A percentile compares a stretch with the other conserved stretches of the same genome.
phyloP scores from a whole-genome alignment of 2,888 invertebrate species.

The Habroteleia sp. region DNA sequence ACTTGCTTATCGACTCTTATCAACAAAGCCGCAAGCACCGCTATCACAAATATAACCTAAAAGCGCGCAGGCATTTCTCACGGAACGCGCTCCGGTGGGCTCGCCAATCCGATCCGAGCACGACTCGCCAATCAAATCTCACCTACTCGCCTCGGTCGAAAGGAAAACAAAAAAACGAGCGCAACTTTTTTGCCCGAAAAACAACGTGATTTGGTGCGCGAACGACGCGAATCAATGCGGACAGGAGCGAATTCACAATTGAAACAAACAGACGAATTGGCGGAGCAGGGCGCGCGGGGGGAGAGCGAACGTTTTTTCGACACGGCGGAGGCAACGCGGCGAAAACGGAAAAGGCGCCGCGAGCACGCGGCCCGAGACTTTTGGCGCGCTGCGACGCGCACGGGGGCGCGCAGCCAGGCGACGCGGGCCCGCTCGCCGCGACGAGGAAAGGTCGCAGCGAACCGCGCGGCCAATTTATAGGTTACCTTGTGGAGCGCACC shows the following conservation, averaged over 20 bases:
- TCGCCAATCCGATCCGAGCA: constrained; percentile 6
- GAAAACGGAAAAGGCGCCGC: too few species aligned
- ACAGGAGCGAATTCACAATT: too few species aligned
- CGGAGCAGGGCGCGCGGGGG: too few species aligned
- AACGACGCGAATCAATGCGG: too few species aligned
- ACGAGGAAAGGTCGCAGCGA: constrained; percentile 17
- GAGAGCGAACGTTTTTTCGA: too few species aligned
- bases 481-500: constrained; percentile 79
- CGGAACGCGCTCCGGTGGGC: constrained; percentile 12
- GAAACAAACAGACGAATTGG: too few species aligned
- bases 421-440: neutral
- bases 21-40: constrained; percentile 14
- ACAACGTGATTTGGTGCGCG: too few species aligned
- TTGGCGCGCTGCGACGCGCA: neutral
- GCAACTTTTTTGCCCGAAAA: too few species aligned
- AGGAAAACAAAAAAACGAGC: constrained; percentile 2
- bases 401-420: neutral
- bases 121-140: constrained; percentile 10
- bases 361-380: too few species aligned
- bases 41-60: constrained; percentile 39
- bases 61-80: constrained; percentile 10
- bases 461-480: constrained; percentile 72
- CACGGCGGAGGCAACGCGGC: too few species aligned
- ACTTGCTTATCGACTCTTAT: constrained; percentile 8
- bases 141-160: constrained; percentile 12